phyloP scores from a whole-genome alignment of 2,113 vertebrate genomes.

The mouse (Mus musculus) region GRCm39 chr4:96921001-96921500 shows the following conservation, averaged over 20 bases:
- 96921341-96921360: background rate
- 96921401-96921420: background rate
- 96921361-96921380: too few species aligned
- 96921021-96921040: background rate
- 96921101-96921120: background rate
- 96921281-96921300: background rate
- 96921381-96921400: background rate
- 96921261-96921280: conserved; percentile 6
- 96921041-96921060: background rate
- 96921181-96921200: conserved; percentile 49
- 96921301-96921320: background rate
- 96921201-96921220: conserved; percentile 43
- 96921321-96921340: background rate
- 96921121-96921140: background rate
- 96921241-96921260: conserved; percentile 54
- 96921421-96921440: background rate
- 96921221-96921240: conserved; percentile 33
- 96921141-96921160: conserved; percentile 27
- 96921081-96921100: conserved; percentile 22
- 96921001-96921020: background rate
- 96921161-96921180: conserved; percentile 36
- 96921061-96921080: conserved; percentile 17
- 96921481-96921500: background rate
- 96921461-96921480: background rate
- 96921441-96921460: background rate